These are phyloP conservation scores for Philaethria dido DNA, from an alignment of 2,888 invertebrate species.

Conservation along the genomic window DNA sequence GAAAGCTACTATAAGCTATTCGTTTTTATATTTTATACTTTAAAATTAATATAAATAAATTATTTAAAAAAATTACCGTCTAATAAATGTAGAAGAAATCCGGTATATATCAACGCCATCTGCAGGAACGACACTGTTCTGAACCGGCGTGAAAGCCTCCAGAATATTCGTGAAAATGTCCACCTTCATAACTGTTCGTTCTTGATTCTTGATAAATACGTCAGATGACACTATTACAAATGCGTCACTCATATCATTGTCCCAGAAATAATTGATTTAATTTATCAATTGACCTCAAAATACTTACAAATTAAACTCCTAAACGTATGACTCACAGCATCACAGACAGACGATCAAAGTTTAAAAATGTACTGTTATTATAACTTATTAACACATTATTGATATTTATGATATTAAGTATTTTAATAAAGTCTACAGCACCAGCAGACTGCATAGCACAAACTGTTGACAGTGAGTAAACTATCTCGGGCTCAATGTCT, in stretches of 20 bases:
- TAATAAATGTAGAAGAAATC: not conserved
- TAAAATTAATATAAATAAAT: not conserved
- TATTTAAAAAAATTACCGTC: not conserved
- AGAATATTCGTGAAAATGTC: slow-evolving; percentile 8
- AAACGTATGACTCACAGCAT: slow-evolving; percentile 21
- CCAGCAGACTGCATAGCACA: slow-evolving; percentile 61
- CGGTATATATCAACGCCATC: slow-evolving; percentile 44
- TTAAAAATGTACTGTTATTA: not conserved
- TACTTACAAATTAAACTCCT: slow-evolving; percentile 33
- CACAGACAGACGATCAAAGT: not conserved
- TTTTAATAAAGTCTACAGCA: slow-evolving; percentile 50
- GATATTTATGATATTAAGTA: slow-evolving; percentile 23
- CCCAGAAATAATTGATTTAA: slow-evolving; percentile 34
- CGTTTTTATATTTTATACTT: not conserved
- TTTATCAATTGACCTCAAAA: slow-evolving; percentile 39
- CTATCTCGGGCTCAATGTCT: slow-evolving; percentile 66
- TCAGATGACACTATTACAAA: slow-evolving; percentile 38
- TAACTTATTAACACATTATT: not conserved
- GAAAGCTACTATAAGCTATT: not conserved
- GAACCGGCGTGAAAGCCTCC: slow-evolving; percentile 42
- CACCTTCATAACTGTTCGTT: not conserved
- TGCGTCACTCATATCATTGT: slow-evolving; percentile 31
- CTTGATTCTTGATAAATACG: not conserved
- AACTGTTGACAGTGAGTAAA: slow-evolving; percentile 76
- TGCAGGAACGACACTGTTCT: slow-evolving; percentile 34